phyloP scores from a whole-genome alignment of 2,797 vertebrate species.

The Mus minutoides region DNA sequence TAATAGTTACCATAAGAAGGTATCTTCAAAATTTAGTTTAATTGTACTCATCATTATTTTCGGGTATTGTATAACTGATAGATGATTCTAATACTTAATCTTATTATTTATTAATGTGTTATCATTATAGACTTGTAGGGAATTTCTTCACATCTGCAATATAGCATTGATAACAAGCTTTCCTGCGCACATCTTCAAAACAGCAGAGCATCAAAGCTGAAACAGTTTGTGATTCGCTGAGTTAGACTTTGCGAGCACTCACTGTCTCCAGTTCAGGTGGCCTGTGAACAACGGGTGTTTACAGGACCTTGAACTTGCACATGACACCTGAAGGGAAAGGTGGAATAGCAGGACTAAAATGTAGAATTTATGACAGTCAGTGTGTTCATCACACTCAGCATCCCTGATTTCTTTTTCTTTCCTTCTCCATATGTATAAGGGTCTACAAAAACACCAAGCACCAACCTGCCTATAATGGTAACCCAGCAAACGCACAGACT shows the following conservation, averaged over 20 bases:
- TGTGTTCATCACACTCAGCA: not conserved
- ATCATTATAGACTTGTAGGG: not conserved
- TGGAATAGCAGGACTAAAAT: not conserved
- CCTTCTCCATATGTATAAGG: not conserved
- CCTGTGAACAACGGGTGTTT: slow-evolving; percentile 5
- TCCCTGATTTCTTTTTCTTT: slow-evolving; percentile 37
- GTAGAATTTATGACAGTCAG: not conserved
- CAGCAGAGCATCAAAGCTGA: not conserved
- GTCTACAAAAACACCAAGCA: not conserved
- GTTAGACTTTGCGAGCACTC: not conserved
- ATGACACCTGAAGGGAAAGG: not conserved
- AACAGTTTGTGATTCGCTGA: not conserved
- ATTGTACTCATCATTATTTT: slow-evolving; percentile 15
- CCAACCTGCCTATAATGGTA: not conserved
- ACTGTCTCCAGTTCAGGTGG: not conserved
- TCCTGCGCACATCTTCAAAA: not conserved
- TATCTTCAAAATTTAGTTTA: slow-evolving; percentile 21
- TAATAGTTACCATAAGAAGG: not conserved
- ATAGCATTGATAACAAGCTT: not conserved
- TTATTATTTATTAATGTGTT: not conserved
- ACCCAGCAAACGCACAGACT: not conserved
- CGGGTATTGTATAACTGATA: not conserved
- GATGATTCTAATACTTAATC: not conserved
- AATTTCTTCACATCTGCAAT: not conserved
- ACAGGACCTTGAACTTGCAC: not conserved